Percentiles rank a stretch among this genome's conserved stretches.
phyloP scores from a whole-genome alignment of 2,797 vertebrate genomes.

The Liparis tanakae region DNA sequence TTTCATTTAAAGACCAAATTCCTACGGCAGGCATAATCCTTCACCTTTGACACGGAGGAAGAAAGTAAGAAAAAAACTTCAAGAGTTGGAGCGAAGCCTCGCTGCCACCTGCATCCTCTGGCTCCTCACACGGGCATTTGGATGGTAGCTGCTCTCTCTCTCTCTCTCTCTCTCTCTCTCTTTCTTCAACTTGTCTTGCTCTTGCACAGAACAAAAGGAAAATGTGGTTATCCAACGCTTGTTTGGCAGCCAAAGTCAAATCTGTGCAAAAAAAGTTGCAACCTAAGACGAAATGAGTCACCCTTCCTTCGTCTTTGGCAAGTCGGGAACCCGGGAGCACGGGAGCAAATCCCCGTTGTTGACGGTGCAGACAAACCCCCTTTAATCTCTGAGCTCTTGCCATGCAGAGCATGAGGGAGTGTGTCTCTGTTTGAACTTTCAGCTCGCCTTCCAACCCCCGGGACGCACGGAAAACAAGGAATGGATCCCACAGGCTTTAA shows the following conservation, averaged over 20 bases:
- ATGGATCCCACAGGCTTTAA: slow-evolving; percentile 71
- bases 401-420: slow-evolving; percentile 76
- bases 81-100: slow-evolving; percentile 74
- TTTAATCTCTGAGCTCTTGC: slow-evolving; percentile 80
- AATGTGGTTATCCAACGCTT: slow-evolving; percentile 48
- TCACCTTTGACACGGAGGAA: slow-evolving; percentile 78
- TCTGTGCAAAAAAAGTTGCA: slow-evolving; percentile 60
- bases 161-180: slow-evolving; percentile 5
- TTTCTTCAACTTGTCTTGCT: slow-evolving; percentile 54
- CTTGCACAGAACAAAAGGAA: slow-evolving; percentile 56
- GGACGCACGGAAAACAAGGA: slow-evolving; percentile 82
- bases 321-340: slow-evolving; percentile 69
- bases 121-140: slow-evolving; percentile 53
- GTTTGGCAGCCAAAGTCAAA: slow-evolving; percentile 47
- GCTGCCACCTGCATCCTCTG: slow-evolving; percentile 72
- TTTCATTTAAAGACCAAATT: slow-evolving; percentile 79
- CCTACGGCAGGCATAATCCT: slow-evolving; percentile 82
- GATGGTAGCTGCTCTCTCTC: slow-evolving; percentile 38
- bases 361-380: slow-evolving; percentile 74
- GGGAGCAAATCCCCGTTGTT: slow-evolving; percentile 72
- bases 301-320: slow-evolving; percentile 73
- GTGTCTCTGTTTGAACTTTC: slow-evolving; percentile 82
- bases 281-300: slow-evolving; percentile 60
- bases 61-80: slow-evolving; percentile 60
- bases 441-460: slow-evolving; percentile 78